Percentiles rank a stretch among this genome's conserved stretches.
Conservation (phyloP, 2,888 invertebrate genomes). For the Lasioglossum marginatum region DNA sequence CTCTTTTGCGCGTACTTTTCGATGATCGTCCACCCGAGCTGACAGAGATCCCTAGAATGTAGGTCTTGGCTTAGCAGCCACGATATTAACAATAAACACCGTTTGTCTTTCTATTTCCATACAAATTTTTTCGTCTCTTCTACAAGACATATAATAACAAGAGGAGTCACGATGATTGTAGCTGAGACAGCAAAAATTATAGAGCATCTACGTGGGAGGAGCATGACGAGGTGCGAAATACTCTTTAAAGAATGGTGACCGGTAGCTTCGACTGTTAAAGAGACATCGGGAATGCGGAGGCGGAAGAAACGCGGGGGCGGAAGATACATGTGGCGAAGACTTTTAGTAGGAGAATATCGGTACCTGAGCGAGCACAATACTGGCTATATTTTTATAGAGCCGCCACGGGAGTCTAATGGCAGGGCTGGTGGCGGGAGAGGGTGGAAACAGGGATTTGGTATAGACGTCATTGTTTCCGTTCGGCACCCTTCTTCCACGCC, state of each 20-base stretch:
- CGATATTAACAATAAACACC: background rate
- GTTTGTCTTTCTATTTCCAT: no score
- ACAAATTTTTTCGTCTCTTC: background rate
- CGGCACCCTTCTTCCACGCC: conserved; percentile 71
- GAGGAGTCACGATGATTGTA: background rate
- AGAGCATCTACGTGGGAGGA: background rate
- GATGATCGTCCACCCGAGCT: background rate
- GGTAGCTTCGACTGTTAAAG: background rate
- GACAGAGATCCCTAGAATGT: background rate
- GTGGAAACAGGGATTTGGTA: conserved; percentile 78
- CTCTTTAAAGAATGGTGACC: background rate
- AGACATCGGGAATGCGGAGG: background rate
- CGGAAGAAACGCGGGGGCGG: background rate
- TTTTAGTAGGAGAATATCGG: conserved; percentile 70
- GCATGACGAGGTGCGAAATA: background rate
- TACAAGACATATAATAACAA: background rate
- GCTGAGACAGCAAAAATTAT: background rate
- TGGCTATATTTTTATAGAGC: conserved; percentile 81
- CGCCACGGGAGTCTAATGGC: conserved; percentile 81
- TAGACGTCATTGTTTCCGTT: conserved; percentile 83
- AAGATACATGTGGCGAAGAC: conserved; percentile 59
- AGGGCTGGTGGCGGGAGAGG: conserved; percentile 71
- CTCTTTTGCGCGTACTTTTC: background rate
- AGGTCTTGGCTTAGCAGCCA: background rate
- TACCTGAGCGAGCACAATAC: conserved; percentile 76